A percentile compares a stretch with the other conserved stretches of the same genome.
These are phyloP conservation scores for Drosophila simulans DNA, from an alignment of 1,140 invertebrate species.

Conservation along the genomic window DNA sequence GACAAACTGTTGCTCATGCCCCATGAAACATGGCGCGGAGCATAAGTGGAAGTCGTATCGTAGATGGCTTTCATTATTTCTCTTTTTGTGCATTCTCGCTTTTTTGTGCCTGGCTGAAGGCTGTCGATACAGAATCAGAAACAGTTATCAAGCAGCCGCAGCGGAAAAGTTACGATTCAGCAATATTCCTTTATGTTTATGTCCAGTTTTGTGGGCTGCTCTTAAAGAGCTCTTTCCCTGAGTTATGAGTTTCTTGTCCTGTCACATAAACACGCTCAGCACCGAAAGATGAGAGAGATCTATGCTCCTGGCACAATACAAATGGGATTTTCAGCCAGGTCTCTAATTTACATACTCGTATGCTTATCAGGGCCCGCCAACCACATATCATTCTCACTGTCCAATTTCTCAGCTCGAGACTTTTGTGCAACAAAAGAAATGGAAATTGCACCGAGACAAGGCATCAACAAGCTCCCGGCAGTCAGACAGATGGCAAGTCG, in stretches of 20 bases:
- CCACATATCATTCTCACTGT: slow-evolving; percentile 33
- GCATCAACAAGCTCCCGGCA: slow-evolving; percentile 20
- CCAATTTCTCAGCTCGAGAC: slow-evolving; percentile 22
- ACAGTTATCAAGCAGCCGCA: slow-evolving; percentile 22
- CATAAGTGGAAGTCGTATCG: slow-evolving; percentile 46
- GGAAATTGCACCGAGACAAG: slow-evolving; percentile 43
- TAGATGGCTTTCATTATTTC: slow-evolving; percentile 42
- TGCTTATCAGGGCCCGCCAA: slow-evolving; percentile 20
- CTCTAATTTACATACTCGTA: slow-evolving; percentile 36
- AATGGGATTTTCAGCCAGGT: slow-evolving; percentile 27
- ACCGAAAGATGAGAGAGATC: neutral
- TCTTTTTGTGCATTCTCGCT: neutral
- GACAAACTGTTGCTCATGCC: slow-evolving; percentile 50
- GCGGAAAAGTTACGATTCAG: slow-evolving; percentile 46
- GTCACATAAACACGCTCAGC: slow-evolving; percentile 28
- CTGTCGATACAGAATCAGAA: slow-evolving; percentile 30
- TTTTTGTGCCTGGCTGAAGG: slow-evolving; percentile 13
- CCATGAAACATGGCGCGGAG: slow-evolving; percentile 36
- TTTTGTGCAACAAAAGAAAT: slow-evolving; percentile 42
- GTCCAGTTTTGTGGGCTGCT: slow-evolving; percentile 17
- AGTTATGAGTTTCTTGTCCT: slow-evolving; percentile 53
- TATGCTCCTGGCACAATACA: slow-evolving; percentile 1
- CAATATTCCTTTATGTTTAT: slow-evolving; percentile 46
- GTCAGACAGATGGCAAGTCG: slow-evolving; percentile 33
- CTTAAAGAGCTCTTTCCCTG: slow-evolving; percentile 20